These are phyloP conservation scores for Rhynchonycteris naso DNA, from an alignment of 2,797 vertebrate species.

Conservation along the genomic window DNA sequence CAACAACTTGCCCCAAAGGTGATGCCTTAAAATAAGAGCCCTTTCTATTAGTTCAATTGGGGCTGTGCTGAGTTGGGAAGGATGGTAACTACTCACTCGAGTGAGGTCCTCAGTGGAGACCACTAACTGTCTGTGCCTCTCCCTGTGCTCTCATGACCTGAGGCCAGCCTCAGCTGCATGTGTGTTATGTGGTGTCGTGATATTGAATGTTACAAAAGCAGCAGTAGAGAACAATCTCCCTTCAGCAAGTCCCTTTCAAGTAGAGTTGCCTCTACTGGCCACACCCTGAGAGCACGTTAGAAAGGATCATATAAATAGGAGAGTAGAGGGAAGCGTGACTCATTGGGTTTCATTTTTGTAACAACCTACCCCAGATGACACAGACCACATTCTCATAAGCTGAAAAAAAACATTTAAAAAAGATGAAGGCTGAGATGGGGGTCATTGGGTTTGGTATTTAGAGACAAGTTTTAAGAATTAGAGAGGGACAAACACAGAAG, in stretches of 20 bases:
- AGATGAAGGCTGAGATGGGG: background rate
- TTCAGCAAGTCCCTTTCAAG: background rate
- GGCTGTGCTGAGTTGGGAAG: background rate
- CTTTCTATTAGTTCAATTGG: background rate
- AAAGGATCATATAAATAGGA: too few species aligned
- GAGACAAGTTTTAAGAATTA: background rate
- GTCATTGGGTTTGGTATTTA: background rate
- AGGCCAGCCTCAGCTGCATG: too few species aligned
- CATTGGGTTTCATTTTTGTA: fast-evolving
- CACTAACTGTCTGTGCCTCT: too few species aligned
- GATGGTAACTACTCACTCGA: background rate
- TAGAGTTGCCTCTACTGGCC: background rate
- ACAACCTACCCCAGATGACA: too few species aligned
- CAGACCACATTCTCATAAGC: background rate
- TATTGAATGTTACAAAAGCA: background rate
- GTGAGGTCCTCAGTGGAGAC: background rate
- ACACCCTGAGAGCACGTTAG: background rate
- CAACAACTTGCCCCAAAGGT: background rate
- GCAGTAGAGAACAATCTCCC: background rate
- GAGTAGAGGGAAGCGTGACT: background rate
- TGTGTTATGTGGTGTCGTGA: background rate
- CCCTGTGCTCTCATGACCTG: background rate
- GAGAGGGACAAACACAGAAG: background rate
- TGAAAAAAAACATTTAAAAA: background rate
- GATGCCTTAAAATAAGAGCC: background rate